These are phyloP conservation scores for Paramuricea clavata DNA, from an alignment of 92 coral and sea anemone genomes.

Conservation along the genomic window DNA sequence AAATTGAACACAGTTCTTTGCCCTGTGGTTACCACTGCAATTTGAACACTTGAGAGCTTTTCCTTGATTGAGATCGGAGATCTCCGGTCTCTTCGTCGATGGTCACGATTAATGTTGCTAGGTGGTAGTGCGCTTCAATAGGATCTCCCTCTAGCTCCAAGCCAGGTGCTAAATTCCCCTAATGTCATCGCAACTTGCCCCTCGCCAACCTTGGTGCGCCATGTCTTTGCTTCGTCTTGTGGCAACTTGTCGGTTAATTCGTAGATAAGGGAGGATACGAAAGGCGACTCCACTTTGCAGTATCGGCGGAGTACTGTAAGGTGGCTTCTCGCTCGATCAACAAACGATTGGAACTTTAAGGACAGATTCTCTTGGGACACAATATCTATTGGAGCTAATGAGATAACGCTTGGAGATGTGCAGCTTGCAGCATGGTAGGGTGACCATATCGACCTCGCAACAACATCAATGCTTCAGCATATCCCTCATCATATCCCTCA, in stretches of 20 bases:
- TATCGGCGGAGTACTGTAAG: conserved; percentile 17
- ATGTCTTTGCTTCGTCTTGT: conserved; percentile 35
- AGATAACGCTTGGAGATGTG: conserved; percentile 20
- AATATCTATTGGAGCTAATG: not conserved
- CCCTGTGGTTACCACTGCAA: conserved; percentile 53
- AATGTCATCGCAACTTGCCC: conserved; percentile 18
- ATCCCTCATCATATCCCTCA: no score
- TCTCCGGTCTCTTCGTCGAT: not conserved
- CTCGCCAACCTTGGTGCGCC: conserved; percentile 34
- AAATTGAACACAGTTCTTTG: conserved; percentile 67
- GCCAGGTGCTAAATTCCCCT: conserved; percentile 19
- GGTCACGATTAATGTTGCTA: no score
- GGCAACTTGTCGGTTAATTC: conserved; percentile 32
- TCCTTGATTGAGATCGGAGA: not conserved
- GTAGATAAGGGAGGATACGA: conserved; percentile 21
- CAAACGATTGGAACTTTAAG: conserved; percentile 12
- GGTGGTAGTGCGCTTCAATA: conserved; percentile 42
- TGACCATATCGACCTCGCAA: conserved; percentile 37
- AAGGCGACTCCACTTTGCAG: conserved; percentile 34
- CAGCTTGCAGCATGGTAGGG: conserved; percentile 30
- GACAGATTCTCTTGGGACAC: not conserved
- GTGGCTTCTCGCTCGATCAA: conserved; percentile 40
- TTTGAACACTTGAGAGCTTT: conserved; percentile 26
- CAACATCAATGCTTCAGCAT: conserved; percentile 32
- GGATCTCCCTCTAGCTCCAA: conserved; percentile 35